Evolutionary conservation across 2,797 vertebrate species (phyloP), one percentile per base, ranked within the genome.

Genomic region (Argentina silus): DNA sequence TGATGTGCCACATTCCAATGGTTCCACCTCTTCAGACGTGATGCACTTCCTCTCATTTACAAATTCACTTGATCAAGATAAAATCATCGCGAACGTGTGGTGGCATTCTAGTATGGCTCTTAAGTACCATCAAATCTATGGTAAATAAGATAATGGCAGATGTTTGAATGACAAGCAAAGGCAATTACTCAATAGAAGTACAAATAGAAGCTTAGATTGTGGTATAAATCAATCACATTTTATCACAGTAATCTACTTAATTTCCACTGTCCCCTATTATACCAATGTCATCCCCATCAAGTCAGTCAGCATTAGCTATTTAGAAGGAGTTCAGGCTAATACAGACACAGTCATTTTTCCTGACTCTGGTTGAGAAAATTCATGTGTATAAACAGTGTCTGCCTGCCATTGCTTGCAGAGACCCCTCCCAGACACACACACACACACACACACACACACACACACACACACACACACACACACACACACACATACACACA

Each of bases 371-470:
- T 43, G 51, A 75, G 73, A 79, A 72, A 73, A 72, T 78, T 72
- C 53, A 78, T 72, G 15, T 69, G 59, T 48, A 70, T 80, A 80
- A 80, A 82, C 76, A 78, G 63, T 45, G 48, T 72, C 69, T 79
- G 75, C 77, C 69, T 79, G 74, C 74, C 79, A 67, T 75, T 77
- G 77, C 83, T 76, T 78, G 81, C 55, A 70, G 65, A 80, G 76
- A 69, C 50, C 50, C 67, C 68, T 68, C 53, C 44, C 51, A 47
- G 55, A 51, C 45, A 67, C 53, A 62, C 69, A 71, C 61, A 51
- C 66, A 76, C 79, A 56, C 76, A 70, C 73, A 73, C 78, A 83
- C 79, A 57, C 23, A 5, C 60, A 14, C 17, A 62, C 27, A 15
- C 60, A 62, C 23, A 43, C 60, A 62, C 23, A 42, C 60, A 36